phyloP scores from a whole-genome alignment of 2,113 vertebrate genomes.

The Antechinus stuartii region DNA sequence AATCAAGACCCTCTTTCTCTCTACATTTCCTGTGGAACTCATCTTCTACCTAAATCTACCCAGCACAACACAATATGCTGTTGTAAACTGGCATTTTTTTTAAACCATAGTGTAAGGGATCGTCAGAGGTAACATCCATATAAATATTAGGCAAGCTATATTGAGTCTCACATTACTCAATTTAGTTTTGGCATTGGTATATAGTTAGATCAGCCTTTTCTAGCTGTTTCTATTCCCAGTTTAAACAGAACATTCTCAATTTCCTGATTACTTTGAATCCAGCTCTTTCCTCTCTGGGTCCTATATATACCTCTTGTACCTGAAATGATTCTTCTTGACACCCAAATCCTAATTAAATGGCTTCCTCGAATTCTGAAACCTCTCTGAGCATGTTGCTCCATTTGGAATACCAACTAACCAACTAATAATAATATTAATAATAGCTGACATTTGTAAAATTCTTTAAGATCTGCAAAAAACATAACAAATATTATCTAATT shows the following conservation, averaged over 20 bases:
- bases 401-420: not conserved
- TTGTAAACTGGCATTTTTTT: not conserved
- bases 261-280: not conserved
- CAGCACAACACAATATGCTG: not conserved
- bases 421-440: not conserved
- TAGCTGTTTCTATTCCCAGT: not conserved
- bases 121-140: not conserved
- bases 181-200: not conserved
- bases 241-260: not conserved
- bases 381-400: not conserved
- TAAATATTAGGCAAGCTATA: too few species aligned
- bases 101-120: not conserved
- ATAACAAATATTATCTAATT: slow-evolving; percentile 9
- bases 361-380: not conserved
- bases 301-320: not conserved
- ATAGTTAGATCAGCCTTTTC: not conserved
- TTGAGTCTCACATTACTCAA: too few species aligned
- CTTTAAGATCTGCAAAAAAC: not conserved
- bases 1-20: not conserved
- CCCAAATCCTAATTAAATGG: not conserved
- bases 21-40: not conserved
- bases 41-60: not conserved
- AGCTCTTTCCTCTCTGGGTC: not conserved
- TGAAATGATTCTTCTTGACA: not conserved
- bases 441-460: not conserved